These are phyloP conservation scores for Drosophila carrolli DNA, from an alignment of 1,140 invertebrate genomes.

Conservation along the genomic window DNA sequence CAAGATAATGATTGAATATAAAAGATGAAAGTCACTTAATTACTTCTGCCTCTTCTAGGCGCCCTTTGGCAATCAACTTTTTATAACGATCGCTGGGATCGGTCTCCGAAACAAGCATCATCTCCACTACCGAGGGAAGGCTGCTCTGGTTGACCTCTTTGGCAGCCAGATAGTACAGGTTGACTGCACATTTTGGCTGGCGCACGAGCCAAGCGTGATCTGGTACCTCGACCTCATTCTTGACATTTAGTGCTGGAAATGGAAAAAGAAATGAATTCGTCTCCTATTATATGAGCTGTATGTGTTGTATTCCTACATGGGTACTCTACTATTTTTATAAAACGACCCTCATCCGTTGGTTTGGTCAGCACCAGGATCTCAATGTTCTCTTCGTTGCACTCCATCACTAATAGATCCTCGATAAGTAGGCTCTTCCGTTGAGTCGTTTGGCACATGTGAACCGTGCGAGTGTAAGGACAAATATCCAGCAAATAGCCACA, in stretches of 20 bases:
- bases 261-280: neutral
- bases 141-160: constrained; percentile 24
- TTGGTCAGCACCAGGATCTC: constrained; percentile 75
- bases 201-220: constrained; percentile 69
- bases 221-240: constrained; percentile 75
- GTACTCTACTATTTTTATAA: constrained; percentile 77
- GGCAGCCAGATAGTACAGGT: constrained; percentile 76
- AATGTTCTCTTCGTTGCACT: constrained; percentile 70
- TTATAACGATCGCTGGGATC: constrained; percentile 82
- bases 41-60: constrained; percentile 81
- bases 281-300: neutral
- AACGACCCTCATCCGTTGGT: constrained; percentile 35
- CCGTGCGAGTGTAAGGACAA: constrained; percentile 69
- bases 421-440: constrained; percentile 46
- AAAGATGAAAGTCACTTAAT: neutral
- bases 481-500: constrained; percentile 74
- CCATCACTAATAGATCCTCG: constrained; percentile 74
- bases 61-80: constrained; percentile 78
- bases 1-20: neutral
- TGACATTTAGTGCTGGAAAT: constrained; percentile 65
- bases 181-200: constrained; percentile 78
- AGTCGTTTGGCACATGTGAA: constrained; percentile 21
- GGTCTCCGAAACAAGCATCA: constrained; percentile 80
- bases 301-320: constrained; percentile 55
- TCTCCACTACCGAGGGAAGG: constrained; percentile 67